Evolutionary conservation across 2,888 invertebrate genomes (phyloP).

Genomic region (Temnothorax unifasciatus): DNA sequence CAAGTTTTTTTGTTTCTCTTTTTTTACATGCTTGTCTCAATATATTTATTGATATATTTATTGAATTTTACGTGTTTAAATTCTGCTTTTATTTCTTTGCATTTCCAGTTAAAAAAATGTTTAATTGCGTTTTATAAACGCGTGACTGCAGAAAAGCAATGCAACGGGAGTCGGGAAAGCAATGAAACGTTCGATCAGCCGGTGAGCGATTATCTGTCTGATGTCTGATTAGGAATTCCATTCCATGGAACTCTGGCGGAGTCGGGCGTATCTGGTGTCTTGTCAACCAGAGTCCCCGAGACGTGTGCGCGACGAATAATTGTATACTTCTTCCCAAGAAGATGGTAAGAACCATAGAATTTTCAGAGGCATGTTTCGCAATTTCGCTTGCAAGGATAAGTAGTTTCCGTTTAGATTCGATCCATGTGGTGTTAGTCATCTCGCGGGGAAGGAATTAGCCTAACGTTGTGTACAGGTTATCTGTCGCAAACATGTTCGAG

Average conservation of each 20-base stretch:
- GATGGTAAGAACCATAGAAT: constrained; percentile 66
- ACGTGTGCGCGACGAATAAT: constrained; percentile 37
- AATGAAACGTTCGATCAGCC: not conserved
- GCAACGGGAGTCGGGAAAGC: not conserved
- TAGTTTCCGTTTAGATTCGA: not conserved
- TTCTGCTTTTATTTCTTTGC: not conserved
- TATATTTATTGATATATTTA: not conserved
- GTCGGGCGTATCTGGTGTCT: constrained; percentile 30
- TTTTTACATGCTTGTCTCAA: not conserved
- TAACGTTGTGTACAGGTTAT: constrained; percentile 64
- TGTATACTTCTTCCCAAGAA: constrained; percentile 54
- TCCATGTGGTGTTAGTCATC: constrained; percentile 18
- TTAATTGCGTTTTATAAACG: not conserved
- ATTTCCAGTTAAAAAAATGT: not conserved
- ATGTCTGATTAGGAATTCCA: not conserved
- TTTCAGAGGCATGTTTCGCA: constrained; percentile 53
- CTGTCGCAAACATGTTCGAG: constrained; percentile 30
- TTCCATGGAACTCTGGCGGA: constrained; percentile 19
- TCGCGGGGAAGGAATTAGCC: constrained; percentile 40
- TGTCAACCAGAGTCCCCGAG: constrained; percentile 40
- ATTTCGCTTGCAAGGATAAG: constrained; percentile 46
- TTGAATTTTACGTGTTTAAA: constrained; percentile 6
- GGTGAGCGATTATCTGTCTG: not conserved
- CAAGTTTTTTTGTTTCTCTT: not conserved
- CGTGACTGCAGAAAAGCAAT: not conserved